A percentile compares a stretch with the other conserved stretches of the same genome.
These are phyloP conservation scores for Spilogale gracilis DNA, from an alignment of 2,113 vertebrate species.

Conservation along the genomic window DNA sequence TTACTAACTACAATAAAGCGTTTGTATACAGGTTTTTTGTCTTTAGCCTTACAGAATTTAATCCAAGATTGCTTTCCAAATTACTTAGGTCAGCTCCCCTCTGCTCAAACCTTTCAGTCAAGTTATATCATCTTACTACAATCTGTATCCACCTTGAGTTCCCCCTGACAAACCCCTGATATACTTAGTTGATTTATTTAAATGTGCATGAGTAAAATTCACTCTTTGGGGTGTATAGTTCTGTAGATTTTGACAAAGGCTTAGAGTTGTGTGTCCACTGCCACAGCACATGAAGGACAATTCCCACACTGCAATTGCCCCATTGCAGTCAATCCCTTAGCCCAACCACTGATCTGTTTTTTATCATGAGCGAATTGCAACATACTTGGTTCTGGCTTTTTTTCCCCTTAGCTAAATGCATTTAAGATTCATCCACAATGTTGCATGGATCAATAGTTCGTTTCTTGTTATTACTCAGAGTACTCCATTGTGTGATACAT, in stretches of 20 bases:
- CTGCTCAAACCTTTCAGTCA: background rate
- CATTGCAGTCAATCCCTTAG: background rate
- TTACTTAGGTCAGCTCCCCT: background rate
- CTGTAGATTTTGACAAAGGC: background rate
- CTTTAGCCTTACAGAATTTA: background rate
- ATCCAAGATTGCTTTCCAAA: background rate
- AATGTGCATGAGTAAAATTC: background rate
- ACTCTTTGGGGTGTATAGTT: background rate
- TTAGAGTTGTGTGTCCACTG: background rate
- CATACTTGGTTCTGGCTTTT: slow-evolving; percentile 31
- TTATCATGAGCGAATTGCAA: background rate
- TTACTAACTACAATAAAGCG: background rate
- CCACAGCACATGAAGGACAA: background rate
- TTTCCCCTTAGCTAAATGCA: background rate
- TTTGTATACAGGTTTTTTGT: background rate
- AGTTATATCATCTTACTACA: background rate
- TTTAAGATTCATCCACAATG: background rate
- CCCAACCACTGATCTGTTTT: background rate
- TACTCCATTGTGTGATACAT: background rate
- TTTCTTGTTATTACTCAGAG: background rate
- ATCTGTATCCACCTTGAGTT: background rate
- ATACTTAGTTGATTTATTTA: background rate
- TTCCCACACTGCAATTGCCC: background rate
- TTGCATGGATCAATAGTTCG: background rate
- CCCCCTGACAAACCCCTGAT: background rate